Evolutionary conservation across 2,797 vertebrate species (phyloP).

Genomic region (Diglossa cyanea): DNA sequence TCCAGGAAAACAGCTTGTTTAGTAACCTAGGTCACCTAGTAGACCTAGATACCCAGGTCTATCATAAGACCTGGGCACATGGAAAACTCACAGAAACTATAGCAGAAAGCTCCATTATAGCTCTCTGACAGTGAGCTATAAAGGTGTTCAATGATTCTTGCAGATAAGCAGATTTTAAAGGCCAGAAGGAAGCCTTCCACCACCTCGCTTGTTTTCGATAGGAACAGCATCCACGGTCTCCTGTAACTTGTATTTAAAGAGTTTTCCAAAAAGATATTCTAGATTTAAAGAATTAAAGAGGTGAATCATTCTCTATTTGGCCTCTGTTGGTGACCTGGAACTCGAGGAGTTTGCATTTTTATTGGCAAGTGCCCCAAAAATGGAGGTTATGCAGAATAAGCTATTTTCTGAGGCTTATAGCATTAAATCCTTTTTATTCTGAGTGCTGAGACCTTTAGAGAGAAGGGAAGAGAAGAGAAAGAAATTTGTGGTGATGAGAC

Average conservation of each 20-base stretch:
- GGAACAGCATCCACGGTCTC: neutral
- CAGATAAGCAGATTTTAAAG: neutral
- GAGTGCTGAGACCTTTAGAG: neutral
- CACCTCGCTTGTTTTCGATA: accelerated
- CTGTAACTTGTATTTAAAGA: neutral
- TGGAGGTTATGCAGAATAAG: neutral
- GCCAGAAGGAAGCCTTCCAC: neutral
- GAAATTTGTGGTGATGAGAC: neutral
- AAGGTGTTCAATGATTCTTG: neutral
- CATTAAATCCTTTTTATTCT: neutral
- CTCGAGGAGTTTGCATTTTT: accelerated
- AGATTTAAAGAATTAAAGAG: neutral
- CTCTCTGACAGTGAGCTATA: neutral
- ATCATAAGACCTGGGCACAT: neutral
- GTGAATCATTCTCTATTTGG: neutral
- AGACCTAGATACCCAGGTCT: no score
- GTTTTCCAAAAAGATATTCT: neutral
- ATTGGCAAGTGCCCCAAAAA: neutral
- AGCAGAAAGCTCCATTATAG: neutral
- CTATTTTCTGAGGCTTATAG: neutral
- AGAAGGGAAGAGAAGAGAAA: neutral
- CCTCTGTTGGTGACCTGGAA: neutral
- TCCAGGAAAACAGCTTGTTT: neutral
- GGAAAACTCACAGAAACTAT: neutral
- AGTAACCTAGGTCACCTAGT: neutral